Base-by-base conservation (phyloP, 2,888 invertebrate species). In the Aporophyla lueneburgensis region DNA sequence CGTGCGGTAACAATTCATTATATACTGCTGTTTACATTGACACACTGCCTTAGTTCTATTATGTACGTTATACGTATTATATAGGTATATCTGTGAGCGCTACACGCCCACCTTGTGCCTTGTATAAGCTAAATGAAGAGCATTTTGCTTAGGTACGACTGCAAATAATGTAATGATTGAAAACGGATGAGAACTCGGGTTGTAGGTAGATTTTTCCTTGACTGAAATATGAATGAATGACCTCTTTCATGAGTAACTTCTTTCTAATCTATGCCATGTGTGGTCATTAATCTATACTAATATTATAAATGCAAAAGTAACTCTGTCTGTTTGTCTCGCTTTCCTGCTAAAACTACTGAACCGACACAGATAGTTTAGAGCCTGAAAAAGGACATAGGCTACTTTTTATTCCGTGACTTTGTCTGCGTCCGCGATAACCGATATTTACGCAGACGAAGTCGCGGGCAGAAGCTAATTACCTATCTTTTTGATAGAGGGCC, bases 21-120 rank as follows among this genome's bases (percentile, higher is more conserved):
- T 71, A 53, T 59, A 68, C 61, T 12, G 56, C 61, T 74, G 77
- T 77, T 77, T 80, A 88, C 86, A 80, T 85, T 87, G 86, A 88
- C 86, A 88, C 53, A 87, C 71, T 88, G 80, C 67, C 86, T 87
- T 65, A 81, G 77, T 76, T 78, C 59, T 65, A 65, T 73, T 74
- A 75, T 78, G 69, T 66, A 63, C 53, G n/a, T 56, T 66, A 58
- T 68, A 56, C 5, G 27, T 66, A 71, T 72, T 73, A 58, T 61
- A 72, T 73, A 49, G 43, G n/a, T n/a, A 61, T 74, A 61, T 46
- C 56, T 63, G 46, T 72, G 61, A 61, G 40, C 46, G 61, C 68
- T 54, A 76, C 71, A 77, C 59, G 63, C 66, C 71, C 61, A 71
- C 40, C 43, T 71, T 51, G 65, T 53, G 40, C 62, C 27, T 81